Base-by-base conservation (phyloP, 2,888 invertebrate genomes). In the Lottia scabra region DNA sequence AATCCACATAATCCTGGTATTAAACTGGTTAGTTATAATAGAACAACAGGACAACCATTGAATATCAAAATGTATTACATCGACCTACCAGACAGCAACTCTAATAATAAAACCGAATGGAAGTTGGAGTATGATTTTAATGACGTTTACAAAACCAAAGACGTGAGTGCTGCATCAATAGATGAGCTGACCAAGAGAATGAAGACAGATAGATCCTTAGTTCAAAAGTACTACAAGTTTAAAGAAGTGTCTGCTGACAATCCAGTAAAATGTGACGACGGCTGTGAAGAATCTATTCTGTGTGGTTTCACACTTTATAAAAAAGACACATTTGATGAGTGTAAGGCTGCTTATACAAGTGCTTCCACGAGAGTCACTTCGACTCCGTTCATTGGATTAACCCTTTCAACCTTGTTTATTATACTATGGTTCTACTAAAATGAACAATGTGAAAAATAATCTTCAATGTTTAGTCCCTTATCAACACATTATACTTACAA, bases 61-160 rank as follows among this genome's bases (percentile, higher is more conserved):
- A 96, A 97, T 91, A 96, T 96, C 90, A 94, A 94, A 19, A 97
- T 97, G 90, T 96, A 95, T 90, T 96, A 94, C 91, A 91, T 97
- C 89, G 95, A 97, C 90, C 91, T 97, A 84, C 87, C 86, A 0
- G 92, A 93, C 19, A 92, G 93, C 78, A 92, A 92, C 83, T 84
- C 84, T 56, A 90, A 91, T 75, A 92, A 93, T n/a, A 93, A 93
- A 75, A 93, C 94, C 2, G 93, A 94, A 83, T 97, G 97, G 97
- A 90, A 92, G 73, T 91, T 93, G 3, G 96, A 96, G 88, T 96
- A 96, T 91, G 95, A 95, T 88, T 92, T 96, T 81, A 95, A 94
- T 48, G 92, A 93, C 72, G 92, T 93, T 85, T 96, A 96, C 90
- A 93, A 93, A 27, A 92, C 96, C 70, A 92, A 92, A 77, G 95